Evolutionary conservation across 2,113 vertebrate species (phyloP).

Genomic region (Petroica traversi): DNA sequence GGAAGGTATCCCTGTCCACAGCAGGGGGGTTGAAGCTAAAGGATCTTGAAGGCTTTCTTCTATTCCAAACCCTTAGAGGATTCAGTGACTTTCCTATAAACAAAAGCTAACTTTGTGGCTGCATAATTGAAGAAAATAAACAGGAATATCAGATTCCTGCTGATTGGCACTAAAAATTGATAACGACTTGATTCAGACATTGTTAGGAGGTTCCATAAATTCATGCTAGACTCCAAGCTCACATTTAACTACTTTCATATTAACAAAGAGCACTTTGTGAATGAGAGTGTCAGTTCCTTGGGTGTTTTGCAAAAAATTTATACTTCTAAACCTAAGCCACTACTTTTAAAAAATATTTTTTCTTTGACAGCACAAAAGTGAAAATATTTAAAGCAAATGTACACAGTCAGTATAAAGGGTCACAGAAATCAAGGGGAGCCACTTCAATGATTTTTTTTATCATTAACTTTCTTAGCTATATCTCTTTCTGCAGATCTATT

Average conservation of each 20-base stretch:
- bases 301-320: not conserved
- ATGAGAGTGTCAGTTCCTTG: not conserved
- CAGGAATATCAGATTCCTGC: not conserved
- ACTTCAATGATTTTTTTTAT: not conserved
- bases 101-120: not conserved
- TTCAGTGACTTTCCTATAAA: not conserved
- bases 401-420: not conserved
- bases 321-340: not conserved
- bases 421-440: not conserved
- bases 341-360: not conserved
- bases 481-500: not conserved
- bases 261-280: not conserved
- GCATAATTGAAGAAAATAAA: not conserved
- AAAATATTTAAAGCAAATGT: not conserved
- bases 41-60: not conserved
- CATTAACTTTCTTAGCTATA: not conserved
- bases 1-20: not conserved
- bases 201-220: not conserved
- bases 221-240: not conserved
- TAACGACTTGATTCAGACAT: not conserved
- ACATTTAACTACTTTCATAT: not conserved
- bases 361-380: not conserved
- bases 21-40: not conserved
- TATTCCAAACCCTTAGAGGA: not conserved
- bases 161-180: not conserved